Evolutionary conservation across 1,140 invertebrate species (phyloP), one percentile per base, ranked within the genome.

Genomic region (Oppia nitens): DNA sequence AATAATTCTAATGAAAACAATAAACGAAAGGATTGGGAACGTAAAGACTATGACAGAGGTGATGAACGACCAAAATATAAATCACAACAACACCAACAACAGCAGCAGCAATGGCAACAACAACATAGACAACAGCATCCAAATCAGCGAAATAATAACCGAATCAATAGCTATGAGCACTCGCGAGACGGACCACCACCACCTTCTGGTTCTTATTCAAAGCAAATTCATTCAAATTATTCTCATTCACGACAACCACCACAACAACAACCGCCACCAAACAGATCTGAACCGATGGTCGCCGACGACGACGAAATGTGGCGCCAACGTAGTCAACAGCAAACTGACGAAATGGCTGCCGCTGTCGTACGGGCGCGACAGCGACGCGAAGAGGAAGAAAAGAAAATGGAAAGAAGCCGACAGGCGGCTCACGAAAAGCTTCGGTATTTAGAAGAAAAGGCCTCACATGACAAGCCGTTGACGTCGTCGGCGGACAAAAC

Each of bases 351-450:
- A 71, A 76, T 88, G 20, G 80, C 78, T 1, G 75, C 78, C 45
- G 82, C 79, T 1, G 79, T 85, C 2, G 83, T 84, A 62, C 75
- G 83, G 54, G 85, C 85, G 0, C 78, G 83, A 24, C 80, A 83
- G 62, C 75, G 83, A 14, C 82, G 85, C 64, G 83, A 86, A 65
- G 83, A 88, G 65, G 84, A 87, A 68, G 85, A 88, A 67, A 82
- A 84, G 64, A 77, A 82, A 52, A 83, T 77, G 64, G 78, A 81
- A 61, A 75, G 79, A 61, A 76, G 70, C 27, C 63, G 69, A 57
- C 69, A 67, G 57, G 68, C 77, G 12, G 80, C 79, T 28, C 75
- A 75, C 14, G 79, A 81, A 58, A 82, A 81, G 66, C 66, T 81
- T 20, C 76, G 78, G 61, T 73, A 77, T 64, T 65, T 81, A 2